Conservation (phyloP, 2,888 invertebrate species). For the Aethes cnicana region DNA sequence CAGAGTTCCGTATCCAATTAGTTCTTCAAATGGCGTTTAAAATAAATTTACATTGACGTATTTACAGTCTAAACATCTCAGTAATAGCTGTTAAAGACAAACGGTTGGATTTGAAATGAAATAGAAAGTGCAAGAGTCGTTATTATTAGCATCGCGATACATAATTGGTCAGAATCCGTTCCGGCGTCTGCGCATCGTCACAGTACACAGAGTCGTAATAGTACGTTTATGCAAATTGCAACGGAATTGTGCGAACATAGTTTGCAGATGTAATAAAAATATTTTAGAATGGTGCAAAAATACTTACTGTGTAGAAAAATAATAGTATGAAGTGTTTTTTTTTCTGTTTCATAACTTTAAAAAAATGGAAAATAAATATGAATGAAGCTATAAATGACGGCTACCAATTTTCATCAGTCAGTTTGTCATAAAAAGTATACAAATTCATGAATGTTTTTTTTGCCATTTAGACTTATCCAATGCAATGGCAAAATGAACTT, state of each 20-base stretch:
- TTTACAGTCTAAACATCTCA: not conserved
- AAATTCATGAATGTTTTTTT: too few species aligned
- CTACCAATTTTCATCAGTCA: too few species aligned
- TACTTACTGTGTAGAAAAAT: too few species aligned
- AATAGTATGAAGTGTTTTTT: too few species aligned
- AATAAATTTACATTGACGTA: not conserved
- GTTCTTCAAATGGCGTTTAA: too few species aligned
- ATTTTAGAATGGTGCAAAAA: too few species aligned
- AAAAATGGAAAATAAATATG: too few species aligned
- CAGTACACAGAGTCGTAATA: slow-evolving; percentile 24
- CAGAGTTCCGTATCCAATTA: too few species aligned
- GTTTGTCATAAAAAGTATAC: too few species aligned
- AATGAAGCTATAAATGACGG: too few species aligned
- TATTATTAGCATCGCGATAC: slow-evolving; percentile 31
- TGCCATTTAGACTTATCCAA: slow-evolving; percentile 22
- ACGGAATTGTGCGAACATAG: slow-evolving; percentile 22
- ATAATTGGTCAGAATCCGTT: slow-evolving; percentile 37
- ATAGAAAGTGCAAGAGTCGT: slow-evolving; percentile 30
- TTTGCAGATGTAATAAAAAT: not conserved
- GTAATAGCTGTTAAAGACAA: slow-evolving; percentile 19
- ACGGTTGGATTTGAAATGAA: slow-evolving; percentile 26
- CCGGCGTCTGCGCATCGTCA: slow-evolving; percentile 33
- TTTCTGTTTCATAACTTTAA: too few species aligned
- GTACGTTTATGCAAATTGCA: slow-evolving; percentile 26
- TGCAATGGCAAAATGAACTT: slow-evolving; percentile 1